Percentiles rank a stretch among this genome's conserved stretches.
These are phyloP conservation scores for Sinelater perroti DNA, from an alignment of 2,888 invertebrate genomes.

Conservation along the genomic window DNA sequence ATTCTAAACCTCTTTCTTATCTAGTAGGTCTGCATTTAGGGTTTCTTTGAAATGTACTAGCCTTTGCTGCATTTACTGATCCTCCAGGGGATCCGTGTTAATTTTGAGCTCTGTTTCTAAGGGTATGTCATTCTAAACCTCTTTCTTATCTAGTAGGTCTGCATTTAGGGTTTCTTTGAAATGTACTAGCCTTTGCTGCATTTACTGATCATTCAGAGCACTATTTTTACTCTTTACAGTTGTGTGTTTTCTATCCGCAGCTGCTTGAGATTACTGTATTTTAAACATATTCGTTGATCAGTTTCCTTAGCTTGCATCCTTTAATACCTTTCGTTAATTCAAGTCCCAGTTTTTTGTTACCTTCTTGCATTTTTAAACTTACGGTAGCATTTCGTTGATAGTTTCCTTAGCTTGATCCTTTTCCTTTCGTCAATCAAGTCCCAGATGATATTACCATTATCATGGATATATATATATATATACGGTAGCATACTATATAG, in stretches of 20 bases:
- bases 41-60: conserved; percentile 5
- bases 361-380: too few relatives aligned
- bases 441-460: too few relatives aligned
- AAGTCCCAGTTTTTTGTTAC: too few relatives aligned
- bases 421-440: not conserved
- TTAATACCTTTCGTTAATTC: too few relatives aligned
- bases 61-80: not conserved
- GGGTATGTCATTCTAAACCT: too few relatives aligned
- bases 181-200: too few relatives aligned
- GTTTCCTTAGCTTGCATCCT: not conserved
- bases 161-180: conserved; percentile 4
- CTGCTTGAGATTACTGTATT: not conserved
- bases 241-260: not conserved
- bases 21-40: not conserved
- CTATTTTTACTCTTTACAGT: not conserved
- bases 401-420: not conserved
- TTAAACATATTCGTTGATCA: not conserved
- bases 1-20: not conserved
- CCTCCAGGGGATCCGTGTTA: not conserved
- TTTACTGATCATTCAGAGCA: not conserved
- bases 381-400: too few relatives aligned
- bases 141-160: too few relatives aligned
- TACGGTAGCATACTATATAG: too few relatives aligned
- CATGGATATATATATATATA: too few relatives aligned
- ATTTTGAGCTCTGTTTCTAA: too few relatives aligned